Conservation (phyloP, 1,140 invertebrate genomes). For the Drosophila ercepeae region DNA sequence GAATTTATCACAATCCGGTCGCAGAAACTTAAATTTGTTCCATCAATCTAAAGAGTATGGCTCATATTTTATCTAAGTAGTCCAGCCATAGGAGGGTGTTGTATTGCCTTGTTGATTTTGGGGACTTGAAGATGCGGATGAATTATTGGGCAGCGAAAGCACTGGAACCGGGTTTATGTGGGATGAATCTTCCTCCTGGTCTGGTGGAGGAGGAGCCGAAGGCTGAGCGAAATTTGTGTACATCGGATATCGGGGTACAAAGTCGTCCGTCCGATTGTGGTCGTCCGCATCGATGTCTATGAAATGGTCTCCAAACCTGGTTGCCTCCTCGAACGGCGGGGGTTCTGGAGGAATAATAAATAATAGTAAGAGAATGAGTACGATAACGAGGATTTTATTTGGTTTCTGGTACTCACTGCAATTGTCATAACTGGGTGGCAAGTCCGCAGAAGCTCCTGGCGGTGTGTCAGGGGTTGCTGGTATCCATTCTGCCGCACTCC, state of each 20-base stretch:
- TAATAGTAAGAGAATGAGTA: background rate
- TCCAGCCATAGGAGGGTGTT: slow-evolving; percentile 35
- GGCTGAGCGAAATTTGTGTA: slow-evolving; percentile 69
- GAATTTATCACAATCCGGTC: background rate
- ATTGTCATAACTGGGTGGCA: slow-evolving; percentile 67
- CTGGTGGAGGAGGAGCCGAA: slow-evolving; percentile 43
- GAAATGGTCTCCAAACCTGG: slow-evolving; percentile 52
- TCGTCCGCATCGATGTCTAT: slow-evolving; percentile 68
- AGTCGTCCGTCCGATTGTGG: slow-evolving; percentile 66
- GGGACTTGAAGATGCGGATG: slow-evolving; percentile 24
- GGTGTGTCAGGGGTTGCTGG: slow-evolving; percentile 69
- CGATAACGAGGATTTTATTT: background rate
- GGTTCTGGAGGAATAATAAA: slow-evolving; percentile 41
- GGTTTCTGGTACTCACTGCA: slow-evolving; percentile 48
- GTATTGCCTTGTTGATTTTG: background rate
- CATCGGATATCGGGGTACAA: slow-evolving; percentile 75
- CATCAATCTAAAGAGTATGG: no score
- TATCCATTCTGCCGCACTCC: slow-evolving; percentile 51
- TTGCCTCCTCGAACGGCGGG: slow-evolving; percentile 75
- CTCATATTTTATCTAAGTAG: background rate
- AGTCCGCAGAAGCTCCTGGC: slow-evolving; percentile 50
- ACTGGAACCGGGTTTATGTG: background rate
- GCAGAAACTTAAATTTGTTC: no score
- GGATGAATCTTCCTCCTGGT: background rate
- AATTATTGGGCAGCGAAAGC: slow-evolving; percentile 12